Evolutionary conservation across 2,797 vertebrate genomes (phyloP).

Genomic region (Anas acuta): DNA sequence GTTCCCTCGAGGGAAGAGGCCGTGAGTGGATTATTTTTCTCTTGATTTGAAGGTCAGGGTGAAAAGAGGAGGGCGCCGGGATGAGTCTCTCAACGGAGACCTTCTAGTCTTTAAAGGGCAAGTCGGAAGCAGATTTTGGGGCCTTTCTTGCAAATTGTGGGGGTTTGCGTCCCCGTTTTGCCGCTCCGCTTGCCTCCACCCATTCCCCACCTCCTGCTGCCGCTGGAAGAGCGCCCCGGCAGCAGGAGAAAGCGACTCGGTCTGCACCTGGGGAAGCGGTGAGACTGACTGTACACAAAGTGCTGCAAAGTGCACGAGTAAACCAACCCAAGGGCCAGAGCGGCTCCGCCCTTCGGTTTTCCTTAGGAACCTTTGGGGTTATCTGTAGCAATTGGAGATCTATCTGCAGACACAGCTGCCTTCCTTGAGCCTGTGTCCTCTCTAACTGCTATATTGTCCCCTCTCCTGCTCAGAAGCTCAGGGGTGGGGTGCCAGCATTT

Average conservation of each 20-base stretch:
- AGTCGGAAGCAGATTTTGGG: not conserved
- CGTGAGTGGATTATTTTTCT: conserved; percentile 18
- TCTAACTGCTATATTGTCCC: not conserved
- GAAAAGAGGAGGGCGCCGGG: not conserved
- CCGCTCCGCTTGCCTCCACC: not conserved
- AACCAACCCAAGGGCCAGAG: not conserved
- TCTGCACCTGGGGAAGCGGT: conserved; percentile 39
- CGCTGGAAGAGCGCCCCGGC: not conserved
- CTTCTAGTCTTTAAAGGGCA: not conserved
- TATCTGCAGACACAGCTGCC: not conserved
- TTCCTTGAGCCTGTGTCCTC: not conserved
- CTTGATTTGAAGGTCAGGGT: conserved; percentile 22
- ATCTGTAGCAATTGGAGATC: not conserved
- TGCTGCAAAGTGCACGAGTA: conserved; percentile 54
- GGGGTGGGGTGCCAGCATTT: not conserved
- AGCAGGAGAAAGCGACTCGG: not conserved
- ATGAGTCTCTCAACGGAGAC: not conserved
- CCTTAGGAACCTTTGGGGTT: conserved; percentile 3
- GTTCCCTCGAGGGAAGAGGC: not conserved
- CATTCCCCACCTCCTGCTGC: not conserved
- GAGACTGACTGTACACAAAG: conserved; percentile 63
- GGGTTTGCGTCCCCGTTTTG: not conserved
- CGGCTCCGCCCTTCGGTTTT: fast-evolving
- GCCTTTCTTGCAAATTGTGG: not conserved
- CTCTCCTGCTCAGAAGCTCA: not conserved